phyloP scores from a whole-genome alignment of 2,797 vertebrate species.

The Gastrophryne carolinensis region DNA sequence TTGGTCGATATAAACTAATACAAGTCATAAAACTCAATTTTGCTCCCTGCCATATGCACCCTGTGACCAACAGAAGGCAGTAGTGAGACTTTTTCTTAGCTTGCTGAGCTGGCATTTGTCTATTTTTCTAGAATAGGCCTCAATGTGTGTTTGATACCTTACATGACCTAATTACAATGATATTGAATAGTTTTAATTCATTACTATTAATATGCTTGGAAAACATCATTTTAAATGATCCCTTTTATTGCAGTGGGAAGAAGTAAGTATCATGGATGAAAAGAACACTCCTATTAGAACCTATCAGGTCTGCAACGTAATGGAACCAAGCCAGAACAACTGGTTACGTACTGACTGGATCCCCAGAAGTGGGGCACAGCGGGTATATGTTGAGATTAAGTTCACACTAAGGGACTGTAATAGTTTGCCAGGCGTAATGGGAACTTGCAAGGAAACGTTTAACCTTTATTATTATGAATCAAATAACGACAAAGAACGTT shows the following conservation, averaged over 20 bases:
- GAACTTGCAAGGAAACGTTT: slow-evolving; percentile 98
- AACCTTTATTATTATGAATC: slow-evolving; percentile 96
- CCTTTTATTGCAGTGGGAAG: slow-evolving; percentile 85
- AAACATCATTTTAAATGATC: background rate
- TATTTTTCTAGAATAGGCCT: background rate
- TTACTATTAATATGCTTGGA: background rate
- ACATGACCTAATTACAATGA: background rate
- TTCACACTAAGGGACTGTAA: slow-evolving; percentile 97
- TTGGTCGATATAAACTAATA: background rate
- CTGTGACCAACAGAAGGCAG: slow-evolving; percentile 4
- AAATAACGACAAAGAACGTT: slow-evolving; percentile 90
- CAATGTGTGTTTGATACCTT: background rate
- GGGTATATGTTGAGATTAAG: slow-evolving; percentile 95
- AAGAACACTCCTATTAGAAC: slow-evolving; percentile 97
- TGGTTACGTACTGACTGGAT: slow-evolving; percentile 98
- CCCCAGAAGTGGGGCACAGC: slow-evolving; percentile 86
- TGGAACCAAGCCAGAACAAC: slow-evolving; percentile 96
- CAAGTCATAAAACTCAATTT: background rate
- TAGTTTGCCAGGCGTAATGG: slow-evolving; percentile 93
- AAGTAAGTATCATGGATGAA: slow-evolving; percentile 98
- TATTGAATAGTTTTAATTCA: background rate
- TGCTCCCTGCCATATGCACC: background rate
- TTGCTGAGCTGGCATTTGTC: background rate
- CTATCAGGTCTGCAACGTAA: slow-evolving; percentile 97
- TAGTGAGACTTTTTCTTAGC: background rate